A percentile compares a stretch with the other conserved stretches of the same genome.
phyloP scores from a whole-genome alignment of 2,888 invertebrate species.

The Erynnis tages region DNA sequence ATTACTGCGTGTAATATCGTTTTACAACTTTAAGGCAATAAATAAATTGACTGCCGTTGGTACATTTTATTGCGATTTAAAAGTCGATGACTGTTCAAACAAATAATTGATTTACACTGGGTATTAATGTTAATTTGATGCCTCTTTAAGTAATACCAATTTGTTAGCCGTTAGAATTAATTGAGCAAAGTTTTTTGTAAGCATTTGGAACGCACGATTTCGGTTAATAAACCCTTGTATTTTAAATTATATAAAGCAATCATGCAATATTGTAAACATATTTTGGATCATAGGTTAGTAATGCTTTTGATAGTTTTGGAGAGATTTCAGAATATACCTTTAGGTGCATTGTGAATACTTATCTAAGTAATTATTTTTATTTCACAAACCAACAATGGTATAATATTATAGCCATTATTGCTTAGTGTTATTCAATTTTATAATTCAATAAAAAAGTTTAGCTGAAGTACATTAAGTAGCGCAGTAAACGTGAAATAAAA shows the following conservation, averaged over 20 bases:
- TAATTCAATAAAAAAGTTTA: slow-evolving; percentile 26
- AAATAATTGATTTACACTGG: slow-evolving; percentile 77
- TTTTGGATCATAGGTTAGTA: too few species aligned
- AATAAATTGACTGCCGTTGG: slow-evolving; percentile 79
- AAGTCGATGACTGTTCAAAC: slow-evolving; percentile 76
- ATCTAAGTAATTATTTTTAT: not conserved
- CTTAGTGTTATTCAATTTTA: slow-evolving; percentile 7
- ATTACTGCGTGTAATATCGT: slow-evolving; percentile 78
- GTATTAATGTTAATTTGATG: slow-evolving; percentile 74
- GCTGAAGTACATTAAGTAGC: slow-evolving; percentile 1
- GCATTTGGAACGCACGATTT: too few species aligned
- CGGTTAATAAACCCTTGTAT: too few species aligned
- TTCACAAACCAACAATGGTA: not conserved
- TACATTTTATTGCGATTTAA: slow-evolving; percentile 80
- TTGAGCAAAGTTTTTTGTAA: not conserved
- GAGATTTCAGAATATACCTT: too few species aligned
- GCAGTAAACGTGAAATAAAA: slow-evolving; percentile 32
- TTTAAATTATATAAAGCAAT: too few species aligned
- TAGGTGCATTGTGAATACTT: too few species aligned
- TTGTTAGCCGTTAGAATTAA: slow-evolving; percentile 27
- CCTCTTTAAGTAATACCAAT: slow-evolving; percentile 46
- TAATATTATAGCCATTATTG: not conserved
- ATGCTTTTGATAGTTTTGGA: too few species aligned
- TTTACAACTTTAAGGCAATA: slow-evolving; percentile 80
- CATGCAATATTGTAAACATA: too few species aligned